phyloP scores from a whole-genome alignment of 2,113 vertebrate genomes.

The Cheilinus undulatus region DNA sequence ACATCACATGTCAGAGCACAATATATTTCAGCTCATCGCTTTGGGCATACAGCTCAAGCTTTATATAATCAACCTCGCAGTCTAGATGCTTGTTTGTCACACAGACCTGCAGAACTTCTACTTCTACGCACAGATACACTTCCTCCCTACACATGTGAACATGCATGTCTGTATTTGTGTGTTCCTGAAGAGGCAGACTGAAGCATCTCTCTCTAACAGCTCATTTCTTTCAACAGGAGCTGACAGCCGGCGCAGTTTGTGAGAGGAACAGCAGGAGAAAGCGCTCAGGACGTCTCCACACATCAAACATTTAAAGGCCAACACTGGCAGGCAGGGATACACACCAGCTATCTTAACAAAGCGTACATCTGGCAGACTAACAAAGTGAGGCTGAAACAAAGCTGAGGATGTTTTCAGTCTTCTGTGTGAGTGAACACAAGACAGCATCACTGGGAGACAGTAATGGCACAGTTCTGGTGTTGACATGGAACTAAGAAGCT shows the following conservation, averaged over 20 bases:
- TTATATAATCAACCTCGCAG: background rate
- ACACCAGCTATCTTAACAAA: conserved; percentile 21
- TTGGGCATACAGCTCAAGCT: background rate
- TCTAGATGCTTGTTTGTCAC: conserved; percentile 2
- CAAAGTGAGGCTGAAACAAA: conserved; percentile 29
- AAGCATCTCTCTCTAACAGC: background rate
- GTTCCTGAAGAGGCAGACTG: background rate
- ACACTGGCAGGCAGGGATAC: conserved; percentile 13
- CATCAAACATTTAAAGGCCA: conserved; percentile 77
- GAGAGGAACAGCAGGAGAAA: conserved; percentile 46
- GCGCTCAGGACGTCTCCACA: conserved; percentile 42
- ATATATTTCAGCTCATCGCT: background rate
- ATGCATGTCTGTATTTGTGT: background rate
- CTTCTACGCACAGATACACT: background rate
- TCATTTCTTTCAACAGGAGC: conserved; percentile 34
- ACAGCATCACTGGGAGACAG: background rate
- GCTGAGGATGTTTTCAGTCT: background rate
- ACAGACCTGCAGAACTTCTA: conserved; percentile 4
- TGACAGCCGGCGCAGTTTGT: conserved; percentile 43
- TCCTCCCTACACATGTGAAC: too few species aligned
- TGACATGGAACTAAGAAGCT: background rate
- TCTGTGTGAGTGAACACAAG: background rate
- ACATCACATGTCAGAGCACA: background rate
- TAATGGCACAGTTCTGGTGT: background rate
- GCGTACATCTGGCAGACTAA: conserved; percentile 26